Base-by-base conservation (phyloP, 2,797 vertebrate species). In the Philypnodon macrostomus region DNA sequence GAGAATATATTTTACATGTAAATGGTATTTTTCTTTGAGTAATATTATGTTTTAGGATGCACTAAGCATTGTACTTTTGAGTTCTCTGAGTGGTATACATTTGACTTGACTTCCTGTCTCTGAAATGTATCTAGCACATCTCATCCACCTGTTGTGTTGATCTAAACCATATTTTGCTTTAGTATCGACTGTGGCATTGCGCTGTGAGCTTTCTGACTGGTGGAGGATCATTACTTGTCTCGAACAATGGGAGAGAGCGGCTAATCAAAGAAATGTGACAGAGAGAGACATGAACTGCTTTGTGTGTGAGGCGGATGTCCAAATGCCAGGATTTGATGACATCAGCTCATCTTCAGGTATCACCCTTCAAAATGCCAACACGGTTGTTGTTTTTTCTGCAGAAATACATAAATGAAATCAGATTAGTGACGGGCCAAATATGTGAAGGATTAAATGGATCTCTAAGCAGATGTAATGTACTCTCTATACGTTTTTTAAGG, bases 331-430 rank as follows among this genome's bases (percentile, higher is more conserved):
- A 35, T 41, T 85, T 15, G 4, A 54, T 0, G 40, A 30, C 24
- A 81, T 80, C 58, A 29, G 23, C 26, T 75, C 61, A 7, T 5
- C 48, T 21, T 73, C 84, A 85, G 86, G 89, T 90, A 80, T 9
- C 9, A 2, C 13, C n/a, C 13, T 47, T 33, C 24, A 7, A n/a
- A 4, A 17, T 36, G 16, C 23, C 31, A 32, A 14, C 14, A n/a
- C 6, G 31, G 3, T 32, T 29, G 7, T 29, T 29, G 7, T 29
- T 29, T 7, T 17, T 38, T 38, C 11, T 23, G 18, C 5, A 10
- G 10, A 12, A 6, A 7, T 21, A 10, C 4, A n/a, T n/a, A 23
- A 23, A 7, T 36, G 17, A 0, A 18, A 9, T 17, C 15, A 23
- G 21, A n/a, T n/a, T n/a, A n/a, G n/a, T n/a, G n/a, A n/a, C n/a